Evolutionary conservation across 2,113 vertebrate genomes (phyloP).

Genomic region (Rhinopomastus cyanomelas): DNA sequence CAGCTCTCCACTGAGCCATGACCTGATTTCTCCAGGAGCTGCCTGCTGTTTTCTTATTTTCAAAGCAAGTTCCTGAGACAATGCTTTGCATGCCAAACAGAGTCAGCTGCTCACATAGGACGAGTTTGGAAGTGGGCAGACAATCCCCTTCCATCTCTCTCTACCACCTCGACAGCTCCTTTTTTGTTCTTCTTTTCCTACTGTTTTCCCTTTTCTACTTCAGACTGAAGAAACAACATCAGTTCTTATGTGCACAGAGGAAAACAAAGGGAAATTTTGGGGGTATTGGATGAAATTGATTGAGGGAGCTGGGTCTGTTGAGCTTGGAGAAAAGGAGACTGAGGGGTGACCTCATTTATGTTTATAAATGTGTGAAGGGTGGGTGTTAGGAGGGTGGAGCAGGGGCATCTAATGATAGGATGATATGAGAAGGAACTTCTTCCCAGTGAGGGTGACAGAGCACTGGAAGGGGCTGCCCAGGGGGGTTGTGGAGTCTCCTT

Average conservation of each 20-base stretch:
- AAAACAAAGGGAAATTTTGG: neutral
- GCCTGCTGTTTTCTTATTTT: constrained; percentile 49
- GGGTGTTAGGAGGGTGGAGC: too few species aligned
- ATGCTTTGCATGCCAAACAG: constrained; percentile 39
- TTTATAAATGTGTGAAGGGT: too few species aligned
- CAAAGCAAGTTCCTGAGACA: constrained; percentile 37
- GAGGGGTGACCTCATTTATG: too few species aligned
- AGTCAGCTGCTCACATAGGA: neutral
- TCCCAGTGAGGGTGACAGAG: too few species aligned
- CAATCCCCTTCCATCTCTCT: neutral
- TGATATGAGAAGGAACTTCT: too few species aligned
- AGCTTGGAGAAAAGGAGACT: too few species aligned
- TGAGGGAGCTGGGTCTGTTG: too few species aligned
- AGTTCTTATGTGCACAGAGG: neutral
- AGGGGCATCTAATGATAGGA: too few species aligned
- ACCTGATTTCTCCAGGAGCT: constrained; percentile 44
- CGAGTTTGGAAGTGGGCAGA: neutral
- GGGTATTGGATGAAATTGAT: neutral
- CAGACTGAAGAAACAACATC: neutral
- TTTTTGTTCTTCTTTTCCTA: neutral
- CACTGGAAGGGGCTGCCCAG: too few species aligned
- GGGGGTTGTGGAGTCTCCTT: too few species aligned
- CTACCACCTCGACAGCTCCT: neutral
- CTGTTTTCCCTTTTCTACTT: neutral
- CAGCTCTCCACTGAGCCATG: constrained; percentile 25